phyloP scores from a whole-genome alignment of 1,140 invertebrate species.

The Drosophila cardini region DNA sequence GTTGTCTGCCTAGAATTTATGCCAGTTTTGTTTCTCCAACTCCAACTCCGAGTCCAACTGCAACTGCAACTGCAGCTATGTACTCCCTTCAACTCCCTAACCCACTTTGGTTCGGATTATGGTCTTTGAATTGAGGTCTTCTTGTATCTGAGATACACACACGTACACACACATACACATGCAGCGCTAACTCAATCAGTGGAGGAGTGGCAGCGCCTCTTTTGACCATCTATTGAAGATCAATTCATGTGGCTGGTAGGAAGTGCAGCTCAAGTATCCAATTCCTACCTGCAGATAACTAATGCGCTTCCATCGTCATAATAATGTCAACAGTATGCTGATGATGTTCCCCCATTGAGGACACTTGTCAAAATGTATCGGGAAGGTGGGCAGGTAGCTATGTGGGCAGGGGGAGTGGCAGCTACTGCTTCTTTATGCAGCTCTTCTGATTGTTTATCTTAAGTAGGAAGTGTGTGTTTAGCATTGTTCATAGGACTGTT shows the following conservation, averaged over 20 bases:
- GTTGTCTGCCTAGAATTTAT: constrained; percentile 69
- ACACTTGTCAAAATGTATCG: constrained; percentile 13
- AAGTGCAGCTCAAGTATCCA: constrained; percentile 63
- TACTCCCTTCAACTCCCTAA: background rate
- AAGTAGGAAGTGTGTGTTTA: constrained; percentile 47
- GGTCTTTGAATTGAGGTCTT: background rate
- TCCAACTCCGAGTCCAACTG: background rate
- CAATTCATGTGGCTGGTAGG: constrained; percentile 58
- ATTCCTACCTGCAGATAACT: constrained; percentile 60
- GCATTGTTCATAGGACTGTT: constrained; percentile 11
- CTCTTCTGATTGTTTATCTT: constrained; percentile 22
- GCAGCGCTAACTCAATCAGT: constrained; percentile 47
- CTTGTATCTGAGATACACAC: constrained; percentile 10
- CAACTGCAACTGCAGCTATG: background rate
- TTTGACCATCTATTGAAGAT: constrained; percentile 67
- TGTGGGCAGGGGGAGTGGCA: constrained; percentile 1
- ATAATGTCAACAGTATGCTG: constrained; percentile 65
- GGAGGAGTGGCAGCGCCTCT: constrained; percentile 33
- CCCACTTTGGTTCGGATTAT: constrained; percentile 1
- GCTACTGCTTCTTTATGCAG: constrained; percentile 26
- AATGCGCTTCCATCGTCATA: constrained; percentile 59
- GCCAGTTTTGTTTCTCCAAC: constrained; percentile 35
- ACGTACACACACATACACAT: background rate
- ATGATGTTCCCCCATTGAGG: constrained; percentile 23
- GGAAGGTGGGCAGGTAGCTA: constrained; percentile 1